phyloP scores from a whole-genome alignment of 2,113 vertebrate genomes.

The Pedionomus torquatus region DNA sequence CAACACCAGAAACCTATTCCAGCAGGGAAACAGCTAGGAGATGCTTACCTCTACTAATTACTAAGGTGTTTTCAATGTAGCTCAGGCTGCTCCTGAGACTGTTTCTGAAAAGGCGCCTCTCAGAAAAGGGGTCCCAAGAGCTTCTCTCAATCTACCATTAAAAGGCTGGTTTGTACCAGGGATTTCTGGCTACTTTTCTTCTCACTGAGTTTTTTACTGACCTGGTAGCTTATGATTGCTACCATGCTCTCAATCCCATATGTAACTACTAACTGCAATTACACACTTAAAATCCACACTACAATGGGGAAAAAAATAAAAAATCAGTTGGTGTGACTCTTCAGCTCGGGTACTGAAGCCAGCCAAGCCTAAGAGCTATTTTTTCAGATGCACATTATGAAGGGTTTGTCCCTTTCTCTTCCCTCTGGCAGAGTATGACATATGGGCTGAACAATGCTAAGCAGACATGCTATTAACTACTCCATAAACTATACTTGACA shows the following conservation, averaged over 20 bases:
- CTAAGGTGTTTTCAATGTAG: neutral
- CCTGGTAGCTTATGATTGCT: neutral
- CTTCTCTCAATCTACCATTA: neutral
- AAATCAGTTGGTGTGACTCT: neutral
- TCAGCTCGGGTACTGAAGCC: neutral
- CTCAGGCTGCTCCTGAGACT: neutral
- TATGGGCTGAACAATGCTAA: neutral
- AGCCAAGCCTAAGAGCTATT: neutral
- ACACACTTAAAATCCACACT: neutral
- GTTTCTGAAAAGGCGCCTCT: neutral
- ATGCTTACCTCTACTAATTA: neutral
- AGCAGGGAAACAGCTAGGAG: neutral
- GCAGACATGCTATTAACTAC: neutral
- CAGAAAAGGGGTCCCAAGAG: neutral
- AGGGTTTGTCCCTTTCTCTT: neutral
- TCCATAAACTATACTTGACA: neutral
- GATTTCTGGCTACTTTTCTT: neutral
- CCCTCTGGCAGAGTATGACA: neutral
- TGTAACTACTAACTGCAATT: neutral
- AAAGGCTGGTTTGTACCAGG: neutral
- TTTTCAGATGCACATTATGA: neutral
- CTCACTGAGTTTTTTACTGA: neutral
- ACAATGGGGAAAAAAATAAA: neutral
- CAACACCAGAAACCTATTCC: slow-evolving; percentile 24
- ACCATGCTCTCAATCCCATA: neutral